Base-by-base conservation (phyloP, 1,140 invertebrate species). In the Listronotus oregonensis region DNA sequence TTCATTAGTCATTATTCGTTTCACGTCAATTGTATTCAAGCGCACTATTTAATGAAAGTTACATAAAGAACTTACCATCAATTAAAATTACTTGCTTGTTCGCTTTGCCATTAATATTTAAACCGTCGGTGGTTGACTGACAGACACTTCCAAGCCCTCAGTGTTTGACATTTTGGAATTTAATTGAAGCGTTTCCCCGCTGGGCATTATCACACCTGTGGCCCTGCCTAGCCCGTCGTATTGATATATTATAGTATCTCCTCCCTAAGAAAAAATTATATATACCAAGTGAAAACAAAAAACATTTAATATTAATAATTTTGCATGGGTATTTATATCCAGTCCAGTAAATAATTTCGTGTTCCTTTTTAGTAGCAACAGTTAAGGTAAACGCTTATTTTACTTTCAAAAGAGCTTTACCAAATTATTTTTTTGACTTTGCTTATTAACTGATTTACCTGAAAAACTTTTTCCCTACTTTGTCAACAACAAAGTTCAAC, bases 181-280 rank as follows among this genome's bases (percentile, higher is more conserved):
- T 44, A 97, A 85, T 60, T 89, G 86, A 12, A 95, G 85, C 58
- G 89, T 89, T 81, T 96, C 94, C 54, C 95, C 95, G 66, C 93
- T 96, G 15, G 95, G 93, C 71, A 96, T 84, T 47, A 94, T 91
- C 21, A 94, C 89, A 70, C 90, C 87, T 0, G 87, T 89, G 6
- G 95, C 87, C 31, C 95, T 84, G 6, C 94, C 95, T 54, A 94
- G 85, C 74, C 87, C 86, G 71, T 96, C 92, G 71, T 96, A 97
- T 73, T 91, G 89, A 75, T 96, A 97, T 60, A 95, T 89, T 64
- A 90, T 94, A 0, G 92, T 93, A 78, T 94, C 87, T n/a, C 89
- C 88, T 64, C 90, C 90, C 88, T 89, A 71, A n/a, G n/a, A n/a
- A 43, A 84, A 80, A n/a, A n/a, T n/a, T n/a, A n/a, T n/a, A n/a